Base-by-base conservation (phyloP, 2,113 vertebrate species). In the Seriola dumerili region DNA sequence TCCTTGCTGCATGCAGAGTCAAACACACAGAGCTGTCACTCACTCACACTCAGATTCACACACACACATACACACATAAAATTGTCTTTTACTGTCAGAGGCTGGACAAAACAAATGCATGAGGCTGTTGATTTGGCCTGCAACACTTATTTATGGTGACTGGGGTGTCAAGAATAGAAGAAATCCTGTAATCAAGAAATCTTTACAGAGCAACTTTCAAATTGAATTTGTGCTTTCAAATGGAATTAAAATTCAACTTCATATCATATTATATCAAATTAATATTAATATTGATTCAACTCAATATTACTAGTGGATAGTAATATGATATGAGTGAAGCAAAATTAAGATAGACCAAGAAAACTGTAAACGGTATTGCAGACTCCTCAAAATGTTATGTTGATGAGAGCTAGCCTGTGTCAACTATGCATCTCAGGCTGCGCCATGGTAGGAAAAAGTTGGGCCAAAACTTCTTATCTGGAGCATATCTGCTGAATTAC, bases 21-120 rank as follows among this genome's bases (percentile, higher is more conserved):
- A 34, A 73, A 44, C 82, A 90, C 75, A 86, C 72, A 85, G 69
- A 80, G 71, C 85, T 81, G 88, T 87, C 91, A 88, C 62, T 91
- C 91, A 91, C 52, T 67, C 87, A 70, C 72, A 76, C 68, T 42
- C 42, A 76, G 34, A 77, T 55, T 52, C 2, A 66, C 52, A 70
- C 29, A 2, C 61, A 76, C 80, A 64, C 73, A 81, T 13, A 52
- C 29, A 57, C 19, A 73, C 70, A 63, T 48, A 34, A 2, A 70
- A 50, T 3, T 29, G 59, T 61, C 44, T 66, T 80, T 61, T 52
- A 44, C 40, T 48, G 9, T 66, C 8, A 64, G 21, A 64, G 40
- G 32, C 21, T 16, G 23, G 8, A 21, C 17, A 74, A 19, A 52
- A 75, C 77, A 72, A 69, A 75, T 25, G 12, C 44, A 61, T 32